Evolutionary conservation across 2,797 vertebrate genomes (phyloP).

Genomic region (Pseudocheirus occidentalis): DNA sequence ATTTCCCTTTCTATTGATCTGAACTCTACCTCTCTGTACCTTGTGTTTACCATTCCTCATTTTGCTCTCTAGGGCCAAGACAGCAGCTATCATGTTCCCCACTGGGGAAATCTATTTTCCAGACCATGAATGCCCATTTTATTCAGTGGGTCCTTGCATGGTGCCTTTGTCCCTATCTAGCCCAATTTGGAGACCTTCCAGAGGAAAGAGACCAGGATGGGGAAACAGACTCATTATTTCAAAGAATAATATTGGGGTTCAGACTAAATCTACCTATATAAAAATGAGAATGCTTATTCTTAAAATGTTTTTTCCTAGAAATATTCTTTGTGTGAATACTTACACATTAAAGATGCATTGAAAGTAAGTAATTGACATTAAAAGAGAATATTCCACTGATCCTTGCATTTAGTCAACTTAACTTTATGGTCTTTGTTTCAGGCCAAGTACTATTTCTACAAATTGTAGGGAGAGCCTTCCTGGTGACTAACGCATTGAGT

Average conservation of each 20-base stretch:
- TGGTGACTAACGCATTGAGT: not conserved
- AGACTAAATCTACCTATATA: not conserved
- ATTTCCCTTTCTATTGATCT: not conserved
- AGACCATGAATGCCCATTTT: not conserved
- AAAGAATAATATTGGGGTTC: not conserved
- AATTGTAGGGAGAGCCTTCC: not conserved
- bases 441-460: constrained; percentile 20
- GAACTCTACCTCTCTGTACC: not conserved
- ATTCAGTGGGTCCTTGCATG: not conserved
- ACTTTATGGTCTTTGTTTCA: not conserved
- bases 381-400: constrained; percentile 11
- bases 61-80: not conserved
- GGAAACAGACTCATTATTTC: not conserved
- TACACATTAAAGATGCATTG: not conserved
- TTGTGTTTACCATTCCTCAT: not conserved
- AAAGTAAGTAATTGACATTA: constrained; percentile 23
- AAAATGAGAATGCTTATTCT: not conserved
- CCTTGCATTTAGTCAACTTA: not conserved
- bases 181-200: not conserved
- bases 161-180: not conserved
- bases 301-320: not conserved
- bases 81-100: not conserved
- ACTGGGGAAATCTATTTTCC: not conserved
- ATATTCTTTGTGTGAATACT: not conserved
- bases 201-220: not conserved